Conservation (phyloP, 2,888 invertebrate species). For the Schizotus pectinicornis region DNA sequence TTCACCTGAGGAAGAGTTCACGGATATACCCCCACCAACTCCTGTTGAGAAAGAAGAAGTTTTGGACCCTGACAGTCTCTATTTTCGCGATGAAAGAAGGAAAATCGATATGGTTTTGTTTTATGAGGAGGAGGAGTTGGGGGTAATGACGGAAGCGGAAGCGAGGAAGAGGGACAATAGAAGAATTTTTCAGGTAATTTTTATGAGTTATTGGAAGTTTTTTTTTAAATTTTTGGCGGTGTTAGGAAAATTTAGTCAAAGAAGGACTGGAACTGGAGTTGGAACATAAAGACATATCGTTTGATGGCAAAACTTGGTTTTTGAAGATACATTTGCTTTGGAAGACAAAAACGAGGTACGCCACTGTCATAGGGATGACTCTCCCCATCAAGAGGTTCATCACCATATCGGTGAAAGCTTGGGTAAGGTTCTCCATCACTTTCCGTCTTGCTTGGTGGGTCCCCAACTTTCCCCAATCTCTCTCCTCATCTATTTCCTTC, state of each 20-base stretch:
- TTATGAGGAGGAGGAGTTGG: slow-evolving; percentile 80
- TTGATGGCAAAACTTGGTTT: slow-evolving; percentile 87
- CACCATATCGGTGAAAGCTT: slow-evolving; percentile 83
- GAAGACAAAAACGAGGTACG: slow-evolving; percentile 85
- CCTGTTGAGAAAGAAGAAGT: slow-evolving; percentile 51
- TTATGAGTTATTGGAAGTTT: not conserved
- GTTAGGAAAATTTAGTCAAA: slow-evolving; percentile 77
- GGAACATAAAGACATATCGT: slow-evolving; percentile 82
- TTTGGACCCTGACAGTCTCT: slow-evolving; percentile 72
- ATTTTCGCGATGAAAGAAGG: slow-evolving; percentile 79
- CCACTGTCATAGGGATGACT: slow-evolving; percentile 87
- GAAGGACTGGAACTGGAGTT: slow-evolving; percentile 86
- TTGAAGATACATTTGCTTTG: slow-evolving; percentile 90
- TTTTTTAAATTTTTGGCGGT: slow-evolving; percentile 33
- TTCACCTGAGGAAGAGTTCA: slow-evolving; percentile 33
- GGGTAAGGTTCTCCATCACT: slow-evolving; percentile 65
- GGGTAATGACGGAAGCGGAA: slow-evolving; percentile 82
- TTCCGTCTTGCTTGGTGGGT: too few species aligned
- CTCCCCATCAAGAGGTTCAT: slow-evolving; percentile 86
- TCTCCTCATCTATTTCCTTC: too few species aligned
- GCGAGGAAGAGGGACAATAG: slow-evolving; percentile 73
- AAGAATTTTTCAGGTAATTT: slow-evolving; percentile 69
- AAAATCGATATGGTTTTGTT: slow-evolving; percentile 89
- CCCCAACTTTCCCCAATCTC: not conserved
- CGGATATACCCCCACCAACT: slow-evolving; percentile 41